Evolutionary conservation across 2,888 invertebrate species (phyloP).

Genomic region (Busseola fusca): DNA sequence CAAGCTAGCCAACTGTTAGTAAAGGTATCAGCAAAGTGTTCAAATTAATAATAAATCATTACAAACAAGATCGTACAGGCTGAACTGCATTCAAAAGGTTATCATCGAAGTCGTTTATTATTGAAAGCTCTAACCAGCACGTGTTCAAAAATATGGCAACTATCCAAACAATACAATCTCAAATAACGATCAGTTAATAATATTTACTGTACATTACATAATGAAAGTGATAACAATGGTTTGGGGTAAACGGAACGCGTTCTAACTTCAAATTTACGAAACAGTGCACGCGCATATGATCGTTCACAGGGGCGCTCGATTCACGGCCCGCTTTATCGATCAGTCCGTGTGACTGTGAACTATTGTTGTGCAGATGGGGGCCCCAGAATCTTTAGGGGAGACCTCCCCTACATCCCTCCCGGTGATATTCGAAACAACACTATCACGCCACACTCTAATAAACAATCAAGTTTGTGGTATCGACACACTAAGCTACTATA

Average conservation of each 20-base stretch:
- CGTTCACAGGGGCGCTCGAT: slow-evolving; percentile 52
- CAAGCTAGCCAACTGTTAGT: neutral
- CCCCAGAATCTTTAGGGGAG: slow-evolving; percentile 84
- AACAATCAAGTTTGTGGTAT: slow-evolving; percentile 59
- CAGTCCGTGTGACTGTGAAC: slow-evolving; percentile 85
- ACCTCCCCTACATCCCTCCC: slow-evolving; percentile 64
- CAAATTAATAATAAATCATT: slow-evolving; percentile 11
- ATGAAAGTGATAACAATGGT: slow-evolving; percentile 58
- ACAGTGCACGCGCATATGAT: slow-evolving; percentile 68
- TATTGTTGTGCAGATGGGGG: slow-evolving; percentile 83
- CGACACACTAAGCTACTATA: slow-evolving; percentile 35
- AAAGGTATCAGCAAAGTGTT: neutral
- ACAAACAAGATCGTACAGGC: slow-evolving; percentile 25
- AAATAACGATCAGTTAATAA: slow-evolving; percentile 48
- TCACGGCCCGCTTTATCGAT: slow-evolving; percentile 76
- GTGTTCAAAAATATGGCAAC: slow-evolving; percentile 45
- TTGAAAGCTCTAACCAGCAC: slow-evolving; percentile 37
- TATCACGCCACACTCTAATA: slow-evolving; percentile 61
- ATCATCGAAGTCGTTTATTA: slow-evolving; percentile 23
- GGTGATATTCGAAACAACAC: slow-evolving; percentile 68
- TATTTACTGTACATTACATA: slow-evolving; percentile 48
- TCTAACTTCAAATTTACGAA: slow-evolving; percentile 26
- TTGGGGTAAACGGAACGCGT: slow-evolving; percentile 54
- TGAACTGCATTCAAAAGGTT: slow-evolving; percentile 29
- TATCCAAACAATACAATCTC: slow-evolving; percentile 44